A percentile compares a stretch with the other conserved stretches of the same genome.
phyloP scores from a whole-genome alignment of 2,888 invertebrate species.

The Tethea ocularis region DNA sequence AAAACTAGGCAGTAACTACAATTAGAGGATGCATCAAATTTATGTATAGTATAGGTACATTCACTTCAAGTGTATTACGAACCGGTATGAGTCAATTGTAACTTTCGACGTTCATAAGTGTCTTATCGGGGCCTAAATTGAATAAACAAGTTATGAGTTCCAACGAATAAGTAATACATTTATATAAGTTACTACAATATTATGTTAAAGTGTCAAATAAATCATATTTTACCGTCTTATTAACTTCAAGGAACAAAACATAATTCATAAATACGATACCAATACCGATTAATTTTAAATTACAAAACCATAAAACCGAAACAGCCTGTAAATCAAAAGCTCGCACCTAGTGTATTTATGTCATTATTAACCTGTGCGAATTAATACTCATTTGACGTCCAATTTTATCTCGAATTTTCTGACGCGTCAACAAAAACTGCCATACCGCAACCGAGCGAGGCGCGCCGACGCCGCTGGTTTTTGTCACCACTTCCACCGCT shows the following conservation, averaged over 20 bases:
- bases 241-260: background rate
- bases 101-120: too few relatives aligned
- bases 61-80: too few relatives aligned
- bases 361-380: conserved; percentile 83
- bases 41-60: too few relatives aligned
- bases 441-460: conserved; percentile 49
- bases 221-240: background rate
- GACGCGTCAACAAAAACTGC: conserved; percentile 60
- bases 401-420: conserved; percentile 72
- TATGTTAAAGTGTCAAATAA: too few relatives aligned
- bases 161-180: too few relatives aligned
- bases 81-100: too few relatives aligned
- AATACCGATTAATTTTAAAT: background rate
- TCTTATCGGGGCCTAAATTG: too few relatives aligned
- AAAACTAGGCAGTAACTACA: too few relatives aligned
- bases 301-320: conserved; percentile 5
- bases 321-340: conserved; percentile 58
- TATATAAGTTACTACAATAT: too few relatives aligned
- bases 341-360: conserved; percentile 79
- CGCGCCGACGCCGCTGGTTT: conserved; percentile 38
- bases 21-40: too few relatives aligned
- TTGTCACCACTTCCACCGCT: conserved; percentile 35
- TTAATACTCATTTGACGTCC: conserved; percentile 81
- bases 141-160: too few relatives aligned
- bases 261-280: background rate